Percentiles rank a stretch among this genome's conserved stretches.
Evolutionary conservation across 2,113 vertebrate species (phyloP).

Genomic region (Brachyistius frenatus): DNA sequence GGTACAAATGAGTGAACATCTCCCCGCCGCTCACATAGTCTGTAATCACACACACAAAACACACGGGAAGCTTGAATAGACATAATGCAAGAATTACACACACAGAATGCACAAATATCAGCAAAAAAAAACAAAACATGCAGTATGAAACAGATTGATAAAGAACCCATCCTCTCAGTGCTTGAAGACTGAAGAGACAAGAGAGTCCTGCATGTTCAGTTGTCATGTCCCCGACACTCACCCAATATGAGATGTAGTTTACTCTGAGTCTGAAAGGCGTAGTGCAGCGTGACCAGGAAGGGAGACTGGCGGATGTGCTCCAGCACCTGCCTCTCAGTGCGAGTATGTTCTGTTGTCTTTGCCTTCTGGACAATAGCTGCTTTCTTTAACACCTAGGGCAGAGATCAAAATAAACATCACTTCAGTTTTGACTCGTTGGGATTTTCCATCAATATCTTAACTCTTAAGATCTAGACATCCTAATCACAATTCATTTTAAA

Average conservation of each 20-base stretch:
- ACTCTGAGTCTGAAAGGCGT: conserved; percentile 94
- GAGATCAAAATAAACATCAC: neutral
- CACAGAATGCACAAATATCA: neutral
- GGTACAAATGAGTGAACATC: conserved; percentile 94
- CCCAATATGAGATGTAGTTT: conserved; percentile 94
- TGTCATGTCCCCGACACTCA: conserved; percentile 65
- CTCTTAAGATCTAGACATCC: neutral
- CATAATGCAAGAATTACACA: conserved; percentile 17
- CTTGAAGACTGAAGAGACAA: conserved; percentile 7
- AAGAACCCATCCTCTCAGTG: conserved; percentile 28
- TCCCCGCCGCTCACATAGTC: conserved; percentile 95
- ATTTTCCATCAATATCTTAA: neutral
- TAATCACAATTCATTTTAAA: neutral
- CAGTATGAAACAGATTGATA: conserved; percentile 21
- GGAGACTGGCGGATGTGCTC: conserved; percentile 93
- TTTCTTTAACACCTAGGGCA: conserved; percentile 89
- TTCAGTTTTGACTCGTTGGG: too few relatives aligned
- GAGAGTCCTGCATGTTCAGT: neutral
- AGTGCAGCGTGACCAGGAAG: conserved; percentile 94
- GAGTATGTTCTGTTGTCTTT: conserved; percentile 92
- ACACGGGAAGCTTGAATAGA: conserved; percentile 46
- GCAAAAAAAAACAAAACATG: conserved; percentile 17
- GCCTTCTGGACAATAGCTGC: conserved; percentile 92
- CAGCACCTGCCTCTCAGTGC: conserved; percentile 91
- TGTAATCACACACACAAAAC: conserved; percentile 70